Conservation (phyloP, 2,113 vertebrate species). For the Anolis carolinensis region DNA sequence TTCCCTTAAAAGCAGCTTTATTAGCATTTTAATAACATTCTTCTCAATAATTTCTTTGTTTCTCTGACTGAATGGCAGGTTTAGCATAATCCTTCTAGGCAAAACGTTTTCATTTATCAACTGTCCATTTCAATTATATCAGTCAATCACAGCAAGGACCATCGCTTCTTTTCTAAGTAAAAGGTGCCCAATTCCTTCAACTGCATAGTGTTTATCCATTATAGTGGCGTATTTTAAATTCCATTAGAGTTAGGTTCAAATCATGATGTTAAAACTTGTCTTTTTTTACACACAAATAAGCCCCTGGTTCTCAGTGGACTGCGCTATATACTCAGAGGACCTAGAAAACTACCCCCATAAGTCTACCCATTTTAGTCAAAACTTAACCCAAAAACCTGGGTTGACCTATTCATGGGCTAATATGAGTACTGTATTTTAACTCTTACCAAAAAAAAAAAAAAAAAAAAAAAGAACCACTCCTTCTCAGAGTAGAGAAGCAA, state of each 20-base stretch:
- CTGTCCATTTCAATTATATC: conserved; percentile 29
- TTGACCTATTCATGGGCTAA: too few relatives aligned
- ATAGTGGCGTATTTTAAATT: not conserved
- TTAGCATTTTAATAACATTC: conserved; percentile 36
- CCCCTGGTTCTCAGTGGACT: too few relatives aligned
- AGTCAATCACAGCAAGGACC: conserved; percentile 13
- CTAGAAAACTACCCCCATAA: too few relatives aligned
- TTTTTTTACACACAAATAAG: too few relatives aligned
- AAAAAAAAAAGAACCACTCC: too few relatives aligned
- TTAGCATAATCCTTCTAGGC: conserved; percentile 30
- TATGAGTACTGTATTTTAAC: too few relatives aligned
- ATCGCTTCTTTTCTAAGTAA: not conserved
- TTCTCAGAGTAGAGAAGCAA: too few relatives aligned
- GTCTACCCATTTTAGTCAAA: too few relatives aligned
- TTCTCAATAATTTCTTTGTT: conserved; percentile 9
- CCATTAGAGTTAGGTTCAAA: not conserved
- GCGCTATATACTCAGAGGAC: too few relatives aligned
- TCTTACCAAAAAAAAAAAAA: too few relatives aligned
- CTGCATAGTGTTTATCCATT: not conserved
- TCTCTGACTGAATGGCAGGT: conserved; percentile 19
- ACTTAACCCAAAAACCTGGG: too few relatives aligned
- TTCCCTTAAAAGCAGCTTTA: not conserved
- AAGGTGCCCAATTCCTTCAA: not conserved
- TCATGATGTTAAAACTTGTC: too few relatives aligned
- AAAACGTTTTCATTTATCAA: conserved; percentile 22